These are phyloP conservation scores for Myodes glareolus DNA, from an alignment of 2,113 vertebrate genomes.

Conservation along the genomic window DNA sequence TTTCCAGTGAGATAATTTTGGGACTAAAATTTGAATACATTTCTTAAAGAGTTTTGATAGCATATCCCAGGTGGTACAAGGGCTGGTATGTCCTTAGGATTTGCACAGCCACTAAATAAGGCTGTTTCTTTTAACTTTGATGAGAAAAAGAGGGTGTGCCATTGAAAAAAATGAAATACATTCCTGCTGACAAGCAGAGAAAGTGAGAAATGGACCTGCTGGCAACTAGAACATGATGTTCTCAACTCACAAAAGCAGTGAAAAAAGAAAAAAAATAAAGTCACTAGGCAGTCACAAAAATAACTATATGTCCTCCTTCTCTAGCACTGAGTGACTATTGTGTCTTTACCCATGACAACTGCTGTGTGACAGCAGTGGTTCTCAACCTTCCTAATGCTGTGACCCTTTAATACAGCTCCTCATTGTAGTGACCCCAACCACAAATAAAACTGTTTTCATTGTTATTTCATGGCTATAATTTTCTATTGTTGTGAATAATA, in stretches of 20 bases:
- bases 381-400: not conserved
- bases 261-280: conserved; percentile 60
- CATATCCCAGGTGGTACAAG: not conserved
- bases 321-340: conserved; percentile 1
- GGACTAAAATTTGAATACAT: conserved; percentile 15
- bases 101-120: not conserved
- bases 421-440: too few species aligned
- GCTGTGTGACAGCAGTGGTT: not conserved
- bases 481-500: not conserved
- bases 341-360: conserved; percentile 21
- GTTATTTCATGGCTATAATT: not conserved
- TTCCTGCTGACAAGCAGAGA: conserved; percentile 49
- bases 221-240: conserved; percentile 42
- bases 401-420: not conserved
- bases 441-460: not conserved
- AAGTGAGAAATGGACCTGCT: conserved; percentile 63
- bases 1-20: not conserved
- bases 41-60: not conserved
- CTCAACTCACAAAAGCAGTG: conserved; percentile 57
- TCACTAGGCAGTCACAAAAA: conserved; percentile 34
- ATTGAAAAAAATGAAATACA: conserved; percentile 56
- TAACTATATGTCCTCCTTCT: conserved; percentile 43
- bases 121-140: conserved; percentile 45
- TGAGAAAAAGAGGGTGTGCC: not conserved
- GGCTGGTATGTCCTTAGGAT: conserved; percentile 1